These are phyloP conservation scores for Podilymbus podiceps DNA, from an alignment of 2,113 vertebrate genomes.

Conservation along the genomic window DNA sequence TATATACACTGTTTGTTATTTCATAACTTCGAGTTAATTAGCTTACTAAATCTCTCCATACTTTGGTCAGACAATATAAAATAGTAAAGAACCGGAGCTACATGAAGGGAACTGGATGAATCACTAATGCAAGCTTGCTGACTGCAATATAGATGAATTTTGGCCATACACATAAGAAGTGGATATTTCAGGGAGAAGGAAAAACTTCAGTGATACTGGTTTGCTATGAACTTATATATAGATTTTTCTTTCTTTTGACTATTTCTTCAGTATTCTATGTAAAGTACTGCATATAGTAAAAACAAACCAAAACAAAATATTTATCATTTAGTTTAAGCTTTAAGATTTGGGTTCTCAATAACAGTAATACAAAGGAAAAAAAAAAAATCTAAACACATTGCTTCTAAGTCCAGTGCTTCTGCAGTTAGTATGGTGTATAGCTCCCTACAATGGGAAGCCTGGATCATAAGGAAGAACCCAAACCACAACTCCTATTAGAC, in stretches of 20 bases:
- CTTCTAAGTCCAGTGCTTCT: too few species aligned
- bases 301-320: neutral
- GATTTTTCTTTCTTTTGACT: neutral
- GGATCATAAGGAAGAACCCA: neutral
- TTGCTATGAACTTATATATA: neutral
- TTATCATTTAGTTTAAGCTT: neutral
- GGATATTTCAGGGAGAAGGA: neutral
- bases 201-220: neutral
- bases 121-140: neutral
- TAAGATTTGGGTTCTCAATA: neutral
- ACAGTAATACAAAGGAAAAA: neutral
- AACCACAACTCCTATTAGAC: neutral
- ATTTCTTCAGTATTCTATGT: neutral
- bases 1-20: neutral
- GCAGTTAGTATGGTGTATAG: neutral
- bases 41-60: neutral
- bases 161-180: neutral
- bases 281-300: neutral
- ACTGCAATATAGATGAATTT: slow-evolving; percentile 8
- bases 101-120: neutral
- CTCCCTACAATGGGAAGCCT: neutral
- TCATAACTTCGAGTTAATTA: slow-evolving; percentile 12
- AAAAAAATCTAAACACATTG: too few species aligned
- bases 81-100: neutral
- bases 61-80: neutral